A percentile compares a stretch with the other conserved stretches of the same genome.
phyloP scores from a whole-genome alignment of 2,113 vertebrate genomes.

The Formicarius rufipectus region DNA sequence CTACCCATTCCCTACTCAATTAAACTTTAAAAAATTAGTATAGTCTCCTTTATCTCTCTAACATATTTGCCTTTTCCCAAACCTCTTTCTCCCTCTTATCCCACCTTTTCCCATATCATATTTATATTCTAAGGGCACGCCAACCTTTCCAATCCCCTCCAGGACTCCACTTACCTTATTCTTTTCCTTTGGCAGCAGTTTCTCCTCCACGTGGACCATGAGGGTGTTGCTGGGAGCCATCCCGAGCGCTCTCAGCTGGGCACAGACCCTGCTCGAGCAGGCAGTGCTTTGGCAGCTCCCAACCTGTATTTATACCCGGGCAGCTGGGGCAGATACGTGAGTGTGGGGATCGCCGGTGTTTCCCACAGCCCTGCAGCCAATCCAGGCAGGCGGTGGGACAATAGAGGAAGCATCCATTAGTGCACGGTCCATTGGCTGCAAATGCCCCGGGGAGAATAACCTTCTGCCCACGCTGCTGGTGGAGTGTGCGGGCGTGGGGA shows the following conservation, averaged over 20 bases:
- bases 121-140: not conserved
- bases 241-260: not conserved
- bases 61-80: not conserved
- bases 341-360: constrained; percentile 30
- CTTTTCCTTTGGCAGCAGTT: constrained; percentile 62
- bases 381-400: constrained; percentile 33
- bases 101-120: not conserved
- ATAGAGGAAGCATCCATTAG: constrained; percentile 53
- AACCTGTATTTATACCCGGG: constrained; percentile 40
- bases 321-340: constrained; percentile 13
- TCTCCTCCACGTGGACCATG: constrained; percentile 32
- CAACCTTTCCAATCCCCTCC: not conserved
- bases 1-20: not conserved
- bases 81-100: not conserved
- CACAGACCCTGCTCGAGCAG: not conserved
- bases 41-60: not conserved
- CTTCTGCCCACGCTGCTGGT: constrained; percentile 67
- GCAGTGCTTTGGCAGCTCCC: not conserved
- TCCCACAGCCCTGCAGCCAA: constrained; percentile 70
- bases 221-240: constrained; percentile 55
- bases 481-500: constrained; percentile 11
- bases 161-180: constrained; percentile 54
- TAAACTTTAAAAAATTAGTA: not conserved
- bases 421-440: constrained; percentile 31
- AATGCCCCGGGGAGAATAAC: constrained; percentile 60